A percentile compares a stretch with the other conserved stretches of the same genome.
Evolutionary conservation across 2,797 vertebrate species (phyloP).

Genomic region (Arrhamphus sclerolepis): DNA sequence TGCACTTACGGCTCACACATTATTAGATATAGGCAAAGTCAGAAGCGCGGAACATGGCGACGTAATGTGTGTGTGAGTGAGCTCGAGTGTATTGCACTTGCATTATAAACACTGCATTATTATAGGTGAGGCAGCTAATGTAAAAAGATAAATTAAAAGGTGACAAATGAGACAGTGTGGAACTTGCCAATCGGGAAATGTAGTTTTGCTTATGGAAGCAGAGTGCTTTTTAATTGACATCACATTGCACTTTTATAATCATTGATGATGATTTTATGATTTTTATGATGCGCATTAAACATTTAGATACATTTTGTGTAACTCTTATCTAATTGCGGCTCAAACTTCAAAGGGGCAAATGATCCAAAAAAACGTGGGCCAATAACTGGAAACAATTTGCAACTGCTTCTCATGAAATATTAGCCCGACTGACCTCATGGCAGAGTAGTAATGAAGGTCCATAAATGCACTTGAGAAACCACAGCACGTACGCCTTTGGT

Average conservation of each 20-base stretch:
- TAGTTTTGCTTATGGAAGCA: conserved; percentile 46
- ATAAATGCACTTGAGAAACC: not conserved
- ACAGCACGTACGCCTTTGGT: not conserved
- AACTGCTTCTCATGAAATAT: conserved; percentile 1
- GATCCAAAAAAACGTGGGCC: not conserved
- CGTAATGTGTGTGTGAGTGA: not conserved
- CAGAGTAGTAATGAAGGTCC: not conserved
- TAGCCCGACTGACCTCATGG: not conserved
- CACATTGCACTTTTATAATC: conserved; percentile 2
- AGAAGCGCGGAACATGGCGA: conserved; percentile 26
- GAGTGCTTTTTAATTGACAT: conserved; percentile 50
- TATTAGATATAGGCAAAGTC: conserved; percentile 38
- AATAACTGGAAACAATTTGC: not conserved
- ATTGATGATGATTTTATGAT: not conserved
- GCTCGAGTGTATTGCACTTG: conserved; percentile 6
- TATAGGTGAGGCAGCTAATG: conserved; percentile 52
- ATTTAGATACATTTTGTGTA: conserved; percentile 1
- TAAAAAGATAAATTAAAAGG: conserved; percentile 49
- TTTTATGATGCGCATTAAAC: not conserved
- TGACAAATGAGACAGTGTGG: conserved; percentile 30
- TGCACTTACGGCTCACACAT: conserved; percentile 46
- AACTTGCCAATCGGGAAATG: conserved; percentile 47
- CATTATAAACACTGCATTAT: conserved; percentile 52
- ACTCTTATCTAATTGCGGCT: not conserved
- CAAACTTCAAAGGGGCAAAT: not conserved